These are phyloP conservation scores for Drosophila nr. fundita DNA, from an alignment of 2,888 invertebrate genomes.

Conservation along the genomic window DNA sequence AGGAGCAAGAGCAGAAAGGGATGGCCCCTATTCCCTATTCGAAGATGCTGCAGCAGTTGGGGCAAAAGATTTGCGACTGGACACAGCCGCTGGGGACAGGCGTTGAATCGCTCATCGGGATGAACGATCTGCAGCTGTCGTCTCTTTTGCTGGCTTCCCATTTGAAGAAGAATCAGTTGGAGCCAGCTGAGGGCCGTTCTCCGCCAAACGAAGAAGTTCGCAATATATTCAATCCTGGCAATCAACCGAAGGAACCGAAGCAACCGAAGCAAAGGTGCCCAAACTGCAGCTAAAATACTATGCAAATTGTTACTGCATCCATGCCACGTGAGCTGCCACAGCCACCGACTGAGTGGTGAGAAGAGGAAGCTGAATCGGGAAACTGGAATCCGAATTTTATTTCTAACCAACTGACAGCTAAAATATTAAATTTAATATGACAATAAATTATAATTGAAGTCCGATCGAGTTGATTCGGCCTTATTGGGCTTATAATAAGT, in stretches of 20 bases:
- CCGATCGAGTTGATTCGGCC: not conserved
- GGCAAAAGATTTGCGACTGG: not conserved
- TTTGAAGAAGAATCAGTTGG: not conserved
- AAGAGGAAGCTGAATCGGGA: too few species aligned
- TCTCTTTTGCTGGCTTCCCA: not conserved
- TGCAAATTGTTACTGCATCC: not conserved
- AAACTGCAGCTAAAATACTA: not conserved
- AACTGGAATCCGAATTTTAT: not conserved
- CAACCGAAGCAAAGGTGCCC: not conserved
- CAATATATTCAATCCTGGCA: not conserved
- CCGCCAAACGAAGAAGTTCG: not conserved
- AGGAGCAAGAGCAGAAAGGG: not conserved
- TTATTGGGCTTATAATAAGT: not conserved
- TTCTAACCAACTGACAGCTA: not conserved
- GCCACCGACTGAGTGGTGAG: not conserved
- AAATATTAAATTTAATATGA: not conserved
- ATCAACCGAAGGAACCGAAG: too few species aligned
- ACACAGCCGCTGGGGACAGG: rapidly evolving
- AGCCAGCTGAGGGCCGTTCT: not conserved
- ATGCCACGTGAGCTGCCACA: not conserved
- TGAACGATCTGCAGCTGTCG: not conserved
- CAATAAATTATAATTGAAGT: not conserved
- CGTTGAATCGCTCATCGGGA: not conserved
- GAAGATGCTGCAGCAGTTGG: not conserved
- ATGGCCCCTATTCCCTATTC: not conserved